A percentile compares a stretch with the other conserved stretches of the same genome.
These are phyloP conservation scores for Dasysyrphus albostriatus DNA, from an alignment of 2,888 invertebrate species.

Conservation along the genomic window DNA sequence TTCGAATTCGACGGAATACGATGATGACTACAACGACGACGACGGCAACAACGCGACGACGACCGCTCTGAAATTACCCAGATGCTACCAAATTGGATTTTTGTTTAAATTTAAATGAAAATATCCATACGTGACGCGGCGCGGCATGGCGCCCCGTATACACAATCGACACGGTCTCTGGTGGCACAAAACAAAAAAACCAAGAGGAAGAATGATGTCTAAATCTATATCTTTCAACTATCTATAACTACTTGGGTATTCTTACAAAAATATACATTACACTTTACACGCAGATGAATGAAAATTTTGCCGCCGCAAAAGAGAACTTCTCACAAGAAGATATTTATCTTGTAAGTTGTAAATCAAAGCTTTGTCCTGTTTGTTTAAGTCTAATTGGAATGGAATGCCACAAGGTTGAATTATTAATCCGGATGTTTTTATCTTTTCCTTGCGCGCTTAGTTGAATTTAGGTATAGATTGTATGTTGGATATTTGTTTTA, in stretches of 20 bases:
- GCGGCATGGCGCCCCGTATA: neutral
- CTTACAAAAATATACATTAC: constrained; percentile 39
- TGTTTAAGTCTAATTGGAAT: constrained; percentile 22
- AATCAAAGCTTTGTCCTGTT: constrained; percentile 45
- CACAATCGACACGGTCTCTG: neutral
- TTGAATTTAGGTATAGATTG: neutral
- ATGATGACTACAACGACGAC: no score
- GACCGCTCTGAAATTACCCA: constrained; percentile 24
- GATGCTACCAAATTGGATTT: constrained; percentile 47
- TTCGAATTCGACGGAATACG: no score
- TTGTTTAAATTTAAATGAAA: constrained; percentile 41
- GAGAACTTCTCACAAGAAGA: neutral
- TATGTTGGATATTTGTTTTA: neutral
- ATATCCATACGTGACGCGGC: constrained; percentile 25
- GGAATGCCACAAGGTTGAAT: constrained; percentile 43
- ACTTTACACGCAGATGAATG: constrained; percentile 11
- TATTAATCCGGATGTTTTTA: constrained; percentile 40
- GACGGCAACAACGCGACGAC: no score
- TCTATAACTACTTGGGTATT: constrained; percentile 12
- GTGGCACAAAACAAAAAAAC: neutral
- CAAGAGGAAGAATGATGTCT: neutral
- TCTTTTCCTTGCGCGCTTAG: neutral
- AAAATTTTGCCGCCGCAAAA: neutral
- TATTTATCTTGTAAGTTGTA: constrained; percentile 31
- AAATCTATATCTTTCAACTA: constrained; percentile 12